Evolutionary conservation across 2,797 vertebrate species (phyloP).

Genomic region (Luscinia megarhynchos): DNA sequence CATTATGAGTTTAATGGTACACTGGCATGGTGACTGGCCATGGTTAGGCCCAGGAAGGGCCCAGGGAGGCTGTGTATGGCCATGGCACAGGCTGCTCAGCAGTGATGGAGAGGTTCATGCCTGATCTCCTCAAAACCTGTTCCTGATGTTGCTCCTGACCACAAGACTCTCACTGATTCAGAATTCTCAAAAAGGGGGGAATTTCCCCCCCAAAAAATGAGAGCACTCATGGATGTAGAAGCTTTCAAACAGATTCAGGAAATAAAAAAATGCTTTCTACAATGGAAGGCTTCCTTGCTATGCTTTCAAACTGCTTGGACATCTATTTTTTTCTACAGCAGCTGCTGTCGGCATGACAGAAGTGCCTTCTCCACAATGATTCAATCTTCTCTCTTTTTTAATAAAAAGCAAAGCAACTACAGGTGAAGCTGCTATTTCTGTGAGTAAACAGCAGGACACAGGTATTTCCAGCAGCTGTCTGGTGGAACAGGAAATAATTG

Average conservation of each 20-base stretch:
- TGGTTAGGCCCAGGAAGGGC: neutral
- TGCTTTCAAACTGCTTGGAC: neutral
- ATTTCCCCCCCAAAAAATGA: neutral
- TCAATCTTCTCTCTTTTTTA: slow-evolving; percentile 16
- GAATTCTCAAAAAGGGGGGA: neutral
- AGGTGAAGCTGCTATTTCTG: slow-evolving; percentile 29
- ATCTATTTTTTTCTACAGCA: slow-evolving; percentile 18
- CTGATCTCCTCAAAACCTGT: neutral
- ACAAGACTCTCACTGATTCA: neutral
- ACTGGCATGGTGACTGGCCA: neutral
- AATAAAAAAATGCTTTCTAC: neutral
- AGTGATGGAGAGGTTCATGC: neutral
- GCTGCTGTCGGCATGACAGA: neutral
- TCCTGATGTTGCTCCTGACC: neutral
- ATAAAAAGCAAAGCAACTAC: slow-evolving; percentile 7
- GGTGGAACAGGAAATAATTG: slow-evolving; percentile 13
- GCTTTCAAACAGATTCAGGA: neutral
- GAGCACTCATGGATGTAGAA: neutral
- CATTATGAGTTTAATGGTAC: neutral
- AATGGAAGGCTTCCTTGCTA: neutral
- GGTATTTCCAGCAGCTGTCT: slow-evolving; percentile 8
- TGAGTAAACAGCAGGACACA: slow-evolving; percentile 8
- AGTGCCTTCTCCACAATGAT: neutral
- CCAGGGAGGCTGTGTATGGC: neutral
- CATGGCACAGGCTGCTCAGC: neutral